Evolutionary conservation across 2,797 vertebrate genomes (phyloP), one percentile per base, ranked within the genome.

Genomic region (Mastacembelus armatus): DNA sequence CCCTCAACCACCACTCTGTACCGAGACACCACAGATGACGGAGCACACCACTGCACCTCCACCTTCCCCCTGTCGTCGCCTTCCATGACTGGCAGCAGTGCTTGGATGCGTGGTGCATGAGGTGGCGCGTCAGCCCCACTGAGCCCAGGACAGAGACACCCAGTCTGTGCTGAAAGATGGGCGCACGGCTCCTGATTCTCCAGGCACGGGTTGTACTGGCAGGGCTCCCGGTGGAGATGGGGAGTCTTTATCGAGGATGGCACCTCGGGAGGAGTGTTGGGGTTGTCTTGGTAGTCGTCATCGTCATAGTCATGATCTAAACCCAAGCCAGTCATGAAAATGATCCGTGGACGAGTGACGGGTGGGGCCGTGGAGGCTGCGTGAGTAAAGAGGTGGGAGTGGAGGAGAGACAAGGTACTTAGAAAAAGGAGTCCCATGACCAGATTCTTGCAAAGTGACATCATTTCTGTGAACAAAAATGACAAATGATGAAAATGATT

Each of bases 41-140:
- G 96, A 1, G 95, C 94, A 1, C 96, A 97, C 95, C 96, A 97
- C 43, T 85, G 84, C 11, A 95, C 83, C 38, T 85, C 72, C 0
- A 93, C 83, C 1, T 81, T 70, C 6, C 89, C 82, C 0, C 36
- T 81, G n/a, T 84, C 55, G 0, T 63, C 33, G 2, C 88, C 82
- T 1, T 62, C 57, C 2, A 29, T 81, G 15, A 89, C 27, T 0
- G 74, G 84, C 3, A 12, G 50, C 40, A 96, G 60, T 0, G 56
- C 57, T 7, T 59, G 50, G 15, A 96, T 85, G 38, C 71, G 79
- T 1, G 96, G 95, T 0, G 93, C 0, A 0, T 72, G 78, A 0
- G 96, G 95, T 3, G 5, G 81, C 44, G 30, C 9, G 0, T 81
- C 29, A 0, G 76, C 59, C 39, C 92, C 89, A 5, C 91, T 94